Conservation (phyloP, 2,113 vertebrate species). For the Trogon melanurus region DNA sequence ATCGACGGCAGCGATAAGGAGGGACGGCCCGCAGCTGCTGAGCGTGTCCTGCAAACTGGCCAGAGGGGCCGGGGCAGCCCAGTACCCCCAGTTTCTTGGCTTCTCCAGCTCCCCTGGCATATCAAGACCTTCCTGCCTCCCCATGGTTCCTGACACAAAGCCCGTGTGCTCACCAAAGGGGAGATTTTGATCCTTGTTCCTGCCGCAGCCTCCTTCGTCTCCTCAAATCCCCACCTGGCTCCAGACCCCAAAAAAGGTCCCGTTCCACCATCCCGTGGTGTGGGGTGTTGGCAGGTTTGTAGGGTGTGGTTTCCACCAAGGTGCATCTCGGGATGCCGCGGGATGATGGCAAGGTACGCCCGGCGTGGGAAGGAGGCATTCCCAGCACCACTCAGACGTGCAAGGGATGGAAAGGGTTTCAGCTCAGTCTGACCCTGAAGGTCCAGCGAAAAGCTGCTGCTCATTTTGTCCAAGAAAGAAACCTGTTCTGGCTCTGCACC, state of each 20-base stretch:
- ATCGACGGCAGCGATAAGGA: not conserved
- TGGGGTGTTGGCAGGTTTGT: not conserved
- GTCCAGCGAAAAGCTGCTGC: not conserved
- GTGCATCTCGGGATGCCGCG: not conserved
- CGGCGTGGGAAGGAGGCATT: not conserved
- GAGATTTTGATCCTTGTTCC: not conserved
- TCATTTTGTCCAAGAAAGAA: not conserved
- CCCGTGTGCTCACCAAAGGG: accelerated
- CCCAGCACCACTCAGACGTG: not conserved
- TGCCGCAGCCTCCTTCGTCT: accelerated
- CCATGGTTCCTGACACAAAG: not conserved
- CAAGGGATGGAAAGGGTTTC: not conserved
- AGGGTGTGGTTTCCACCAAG: not conserved
- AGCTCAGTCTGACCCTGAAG: not conserved
- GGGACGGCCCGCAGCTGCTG: not conserved
- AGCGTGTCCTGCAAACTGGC: not conserved
- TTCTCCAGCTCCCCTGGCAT: not conserved
- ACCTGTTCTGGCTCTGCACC: accelerated
- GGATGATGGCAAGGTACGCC: not conserved
- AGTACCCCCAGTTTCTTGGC: not conserved
- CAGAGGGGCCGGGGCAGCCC: not conserved
- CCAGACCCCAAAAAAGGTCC: not conserved
- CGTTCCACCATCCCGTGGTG: accelerated
- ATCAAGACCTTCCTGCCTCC: not conserved
- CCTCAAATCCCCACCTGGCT: not conserved